These are phyloP conservation scores for Contarinia nasturtii DNA, from an alignment of 1,140 invertebrate genomes.

Conservation along the genomic window DNA sequence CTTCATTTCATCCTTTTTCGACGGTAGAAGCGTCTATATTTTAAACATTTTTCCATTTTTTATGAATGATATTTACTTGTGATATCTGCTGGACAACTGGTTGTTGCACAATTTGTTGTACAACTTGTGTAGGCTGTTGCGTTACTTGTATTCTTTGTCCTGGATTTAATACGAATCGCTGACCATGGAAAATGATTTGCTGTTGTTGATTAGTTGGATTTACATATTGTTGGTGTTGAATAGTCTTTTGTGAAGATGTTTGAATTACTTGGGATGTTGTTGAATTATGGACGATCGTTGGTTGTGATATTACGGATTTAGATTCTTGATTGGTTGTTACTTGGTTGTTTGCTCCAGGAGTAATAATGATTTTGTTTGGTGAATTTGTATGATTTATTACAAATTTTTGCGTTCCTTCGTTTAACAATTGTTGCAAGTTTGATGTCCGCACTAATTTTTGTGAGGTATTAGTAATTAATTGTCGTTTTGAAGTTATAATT, in stretches of 20 bases:
- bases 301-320: background rate
- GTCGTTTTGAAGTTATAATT: slow-evolving; percentile 1
- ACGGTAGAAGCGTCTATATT: too few relatives aligned
- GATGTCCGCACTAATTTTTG: background rate
- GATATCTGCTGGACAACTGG: slow-evolving; percentile 7
- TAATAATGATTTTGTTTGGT: background rate
- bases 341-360: background rate
- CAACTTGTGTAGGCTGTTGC: slow-evolving; percentile 12
- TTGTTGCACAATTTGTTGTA: slow-evolving; percentile 18
- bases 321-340: background rate
- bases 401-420: slow-evolving; percentile 1
- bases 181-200: slow-evolving; percentile 20
- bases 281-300: background rate
- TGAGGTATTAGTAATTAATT: background rate
- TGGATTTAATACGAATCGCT: slow-evolving; percentile 20
- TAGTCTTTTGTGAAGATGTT: slow-evolving; percentile 16
- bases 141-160: slow-evolving; percentile 20
- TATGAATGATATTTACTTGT: background rate
- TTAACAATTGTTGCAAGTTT: slow-evolving; percentile 1
- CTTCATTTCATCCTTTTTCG: too few relatives aligned
- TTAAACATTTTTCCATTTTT: too few relatives aligned
- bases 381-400: background rate
- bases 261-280: background rate
- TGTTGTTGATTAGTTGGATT: slow-evolving; percentile 23
- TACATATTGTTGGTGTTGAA: slow-evolving; percentile 17